Evolutionary conservation across 2,888 invertebrate genomes (phyloP), one percentile per base, ranked within the genome.

Genomic region (Epistrophe eligans): DNA sequence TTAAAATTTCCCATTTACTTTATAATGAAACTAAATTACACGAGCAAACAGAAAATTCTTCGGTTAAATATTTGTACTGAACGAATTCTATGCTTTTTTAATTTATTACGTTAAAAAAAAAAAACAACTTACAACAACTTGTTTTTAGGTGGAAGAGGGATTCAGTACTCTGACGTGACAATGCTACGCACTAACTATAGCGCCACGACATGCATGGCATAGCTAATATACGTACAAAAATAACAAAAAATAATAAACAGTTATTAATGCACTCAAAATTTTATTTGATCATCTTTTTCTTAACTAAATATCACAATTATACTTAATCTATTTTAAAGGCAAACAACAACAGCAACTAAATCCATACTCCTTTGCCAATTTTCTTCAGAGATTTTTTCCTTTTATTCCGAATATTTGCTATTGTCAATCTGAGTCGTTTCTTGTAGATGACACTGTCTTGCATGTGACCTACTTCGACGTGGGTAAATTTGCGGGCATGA

Each of bases 371-470:
- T 19, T 60, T 60, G 38, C 24, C 40, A 5, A 60, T 13, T 35
- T 17, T 67, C 24, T 38, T 73, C 45, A 28, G 11, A 11, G 45
- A 13, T 13, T 73, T n/a, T 32, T 73, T 40, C 13, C 52, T 48
- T 1, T 67, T 50, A 13, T 24, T 60, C 15, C 40, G 43, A 6
- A 83, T 62, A 15, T 67, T 83, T 10, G 58, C 79, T 10, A 83
- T 73, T 3, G 58, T 83, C 48, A 79, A 17, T 7, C 62, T 13
- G 15, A 83, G 67, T 9, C 83, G 58, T 32, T 83, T 83, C 70
- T 79, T 83, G 48, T 79, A 83, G 74, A 79, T 70, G 7, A 83
- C 79, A 48, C 83, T 79, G 17, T 83, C 79, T 15, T 79, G 83
- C 70, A 83, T 74, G 13, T 79, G 79, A 15, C 83, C 73, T 6